Base-by-base conservation (phyloP, 53 echinoderm and acorn worm genomes). In the Henricia sp. region DNA sequence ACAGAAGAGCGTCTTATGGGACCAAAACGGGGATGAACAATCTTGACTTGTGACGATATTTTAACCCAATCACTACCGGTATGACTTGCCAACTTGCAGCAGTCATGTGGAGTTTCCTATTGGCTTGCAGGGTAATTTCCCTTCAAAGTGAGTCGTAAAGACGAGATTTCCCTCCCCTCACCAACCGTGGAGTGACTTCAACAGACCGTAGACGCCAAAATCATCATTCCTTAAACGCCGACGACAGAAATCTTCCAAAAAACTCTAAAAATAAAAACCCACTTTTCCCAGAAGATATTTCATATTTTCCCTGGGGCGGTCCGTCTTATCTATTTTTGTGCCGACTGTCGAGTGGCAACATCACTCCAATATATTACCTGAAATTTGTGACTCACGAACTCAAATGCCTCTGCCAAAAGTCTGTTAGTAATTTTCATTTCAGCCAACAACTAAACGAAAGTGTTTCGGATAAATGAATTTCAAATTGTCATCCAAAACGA, bases 21-120 rank as follows among this genome's bases (percentile, higher is more conserved):
- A 30, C 58, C 3, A 4, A 25, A 58, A 8, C 11, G 26, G n/a
- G 27, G 4, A 19, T 3, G 58, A 30, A 13, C 26, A 3, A 27
- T 25, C 3, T 23, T 3, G 32, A 17, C 62, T 16, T 32, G 30
- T 1, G 33, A 60, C 6, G 62, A 60, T 2, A 60, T 80, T 80
- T 80, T 64, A 39, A n/a, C n/a, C 80, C 39, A 80, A 43, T 80
- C 80, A 80, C 80, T 80, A n/a, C n/a, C n/a, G n/a, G n/a, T n/a
- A 64, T 80, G 80, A 80, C 80, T 80, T 48, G 80, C 80, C 65
- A 80, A 80, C 62, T 43, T 36, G 62, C 42, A 28, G 63, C 80
- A 63, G 80, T 62, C 35, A 33, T 46, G 64, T 27, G 25, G 38
- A 50, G 80, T 64, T 80, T 50, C 80, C 80, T 80, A 30, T 64